Conservation (phyloP, 1,140 invertebrate genomes). For the Drosophila truncata region DNA sequence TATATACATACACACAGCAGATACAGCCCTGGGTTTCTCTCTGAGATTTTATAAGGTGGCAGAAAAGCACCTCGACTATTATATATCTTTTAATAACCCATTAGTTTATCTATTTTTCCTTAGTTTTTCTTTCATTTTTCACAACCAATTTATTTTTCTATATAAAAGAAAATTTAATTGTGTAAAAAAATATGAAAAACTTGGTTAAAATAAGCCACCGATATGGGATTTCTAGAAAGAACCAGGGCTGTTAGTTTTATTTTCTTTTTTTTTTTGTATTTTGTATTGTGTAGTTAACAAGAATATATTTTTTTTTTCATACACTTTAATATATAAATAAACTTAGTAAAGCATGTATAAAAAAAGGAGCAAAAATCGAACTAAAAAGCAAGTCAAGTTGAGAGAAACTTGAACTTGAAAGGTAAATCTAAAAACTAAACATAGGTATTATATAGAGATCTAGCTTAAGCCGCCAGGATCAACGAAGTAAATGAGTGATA, state of each 20-base stretch:
- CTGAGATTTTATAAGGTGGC: neutral
- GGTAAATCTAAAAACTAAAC: conserved; percentile 29
- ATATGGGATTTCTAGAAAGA: too few relatives aligned
- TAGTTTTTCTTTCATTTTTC: neutral
- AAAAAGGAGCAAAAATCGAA: conserved; percentile 4
- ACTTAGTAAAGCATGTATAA: conserved; percentile 39
- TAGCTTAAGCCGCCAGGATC: conserved; percentile 80
- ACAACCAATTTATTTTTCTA: neutral
- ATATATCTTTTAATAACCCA: neutral
- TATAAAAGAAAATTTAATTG: neutral
- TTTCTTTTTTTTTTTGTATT: conserved; percentile 44
- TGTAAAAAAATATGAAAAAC: conserved; percentile 1
- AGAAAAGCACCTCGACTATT: neutral
- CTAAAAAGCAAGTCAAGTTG: neutral
- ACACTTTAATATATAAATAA: conserved; percentile 8
- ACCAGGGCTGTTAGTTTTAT: conserved; percentile 12
- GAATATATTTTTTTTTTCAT: conserved; percentile 52
- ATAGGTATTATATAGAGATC: conserved; percentile 54
- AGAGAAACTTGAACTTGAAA: conserved; percentile 14
- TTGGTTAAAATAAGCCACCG: too few relatives aligned
- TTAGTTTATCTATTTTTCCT: neutral
- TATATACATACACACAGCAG: neutral
- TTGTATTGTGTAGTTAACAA: conserved; percentile 70
- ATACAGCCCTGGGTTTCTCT: neutral
- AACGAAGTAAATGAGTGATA: conserved; percentile 85